phyloP scores from a whole-genome alignment of 1,140 invertebrate species.

The Temnothorax longispinosus region DNA sequence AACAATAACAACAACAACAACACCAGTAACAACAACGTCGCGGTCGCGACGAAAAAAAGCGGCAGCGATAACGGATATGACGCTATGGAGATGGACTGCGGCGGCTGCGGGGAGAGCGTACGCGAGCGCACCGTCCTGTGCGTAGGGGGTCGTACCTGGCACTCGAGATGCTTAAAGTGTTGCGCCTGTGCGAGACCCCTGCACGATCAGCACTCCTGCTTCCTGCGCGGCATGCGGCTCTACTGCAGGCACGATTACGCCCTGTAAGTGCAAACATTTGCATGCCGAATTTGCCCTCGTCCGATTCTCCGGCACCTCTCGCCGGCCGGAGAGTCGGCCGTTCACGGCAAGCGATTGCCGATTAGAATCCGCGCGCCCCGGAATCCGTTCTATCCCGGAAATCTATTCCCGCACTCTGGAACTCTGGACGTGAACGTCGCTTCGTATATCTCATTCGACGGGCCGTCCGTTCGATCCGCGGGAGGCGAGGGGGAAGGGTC shows the following conservation, averaged over 20 bases:
- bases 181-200: slow-evolving; percentile 82
- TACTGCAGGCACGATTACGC: slow-evolving; percentile 84
- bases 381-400: not conserved
- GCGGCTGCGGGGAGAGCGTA: slow-evolving; percentile 83
- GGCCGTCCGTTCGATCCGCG: not conserved
- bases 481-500: not conserved
- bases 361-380: not conserved
- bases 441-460: not conserved
- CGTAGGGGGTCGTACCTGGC: slow-evolving; percentile 84
- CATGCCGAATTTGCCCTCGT: slow-evolving; percentile 12
- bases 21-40: slow-evolving; percentile 49
- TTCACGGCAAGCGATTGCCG: not conserved
- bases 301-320: not conserved
- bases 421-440: not conserved
- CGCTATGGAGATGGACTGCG: slow-evolving; percentile 83
- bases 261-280: slow-evolving; percentile 79
- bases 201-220: slow-evolving; percentile 84
- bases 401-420: not conserved
- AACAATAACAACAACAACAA: slow-evolving; percentile 64
- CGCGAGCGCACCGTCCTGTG: slow-evolving; percentile 83
- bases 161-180: slow-evolving; percentile 84
- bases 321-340: not conserved
- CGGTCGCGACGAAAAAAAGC: slow-evolving; percentile 43
- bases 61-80: slow-evolving; percentile 66
- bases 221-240: slow-evolving; percentile 82